Base-by-base conservation (phyloP, 2,797 vertebrate species). In the Leptoclinus maculatus region DNA sequence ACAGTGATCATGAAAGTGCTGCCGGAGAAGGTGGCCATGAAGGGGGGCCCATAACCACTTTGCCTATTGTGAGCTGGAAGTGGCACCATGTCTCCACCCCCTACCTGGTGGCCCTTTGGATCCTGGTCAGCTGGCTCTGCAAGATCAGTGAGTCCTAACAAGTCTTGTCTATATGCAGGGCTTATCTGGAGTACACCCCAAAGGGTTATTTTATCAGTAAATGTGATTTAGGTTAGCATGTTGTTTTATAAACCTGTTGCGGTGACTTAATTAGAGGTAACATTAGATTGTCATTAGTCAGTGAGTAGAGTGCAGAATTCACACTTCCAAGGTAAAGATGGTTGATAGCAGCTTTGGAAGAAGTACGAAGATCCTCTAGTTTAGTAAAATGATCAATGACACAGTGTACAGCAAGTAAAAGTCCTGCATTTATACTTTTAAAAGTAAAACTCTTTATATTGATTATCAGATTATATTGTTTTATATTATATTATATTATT, bases 41-140 rank as follows among this genome's bases (percentile, higher is more conserved):
- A 14, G 66, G 1, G 5, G 51, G 0, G 0, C 39, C 63, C 64
- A 79, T 95, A 87, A 88, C 84, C 8, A 95, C 89, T 7, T 92
- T 97, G 71, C 94, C 96, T 11, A 95, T 99, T n/a, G 97, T 99
- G 82, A 93, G 87, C 47, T 98, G 98, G 95, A 86, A 95, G 65
- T 99, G 98, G 98, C 21, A 94, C 0, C 96, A 99, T n/a, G 97
- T 99, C 23, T 85, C 95, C 69, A 85, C 86, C 0, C 97, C 97
- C 0, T 99, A 97, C 93, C 53, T 98, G 85, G 97, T 99, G 76
- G 92, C 94, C 0, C 87, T 99, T 41, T 99, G 98, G 98, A 83
- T 99, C 82, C 94, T 99, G 9, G 97, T 98, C 88, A 95, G 94
- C 90, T 98, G 98, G 93, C 73, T 99, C 86, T 98, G 97, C 92